Base-by-base conservation (phyloP, 2,113 vertebrate species). In the Glaucomys volans region DNA sequence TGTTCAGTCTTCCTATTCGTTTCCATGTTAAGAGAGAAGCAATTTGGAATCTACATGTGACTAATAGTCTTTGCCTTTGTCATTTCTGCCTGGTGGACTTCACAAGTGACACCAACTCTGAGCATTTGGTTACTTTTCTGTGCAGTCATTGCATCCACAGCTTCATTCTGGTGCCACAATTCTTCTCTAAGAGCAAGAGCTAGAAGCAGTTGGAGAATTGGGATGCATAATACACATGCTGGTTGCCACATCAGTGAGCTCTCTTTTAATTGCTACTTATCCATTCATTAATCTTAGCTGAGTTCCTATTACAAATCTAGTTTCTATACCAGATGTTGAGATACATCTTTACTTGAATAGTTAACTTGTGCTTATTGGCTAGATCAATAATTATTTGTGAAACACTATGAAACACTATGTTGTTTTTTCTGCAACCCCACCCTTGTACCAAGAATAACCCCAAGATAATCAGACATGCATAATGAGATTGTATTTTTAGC, bases 221-320 rank as follows among this genome's bases (percentile, higher is more conserved):
- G 3, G 7, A 57, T 62, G 35, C 3, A 30, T 16, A 3, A 32
- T 8, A 10, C 0, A 3, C 12, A 14, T 66, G 16, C 16, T 24
- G 10, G 24, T 59, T 54, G 11, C 16, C 11, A 28, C 9, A 5
- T 16, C 8, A 64, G 20, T 24, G 10, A 11, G 9, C 28, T 95
- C 42, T 72, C 42, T 47, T 92, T 32, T 16, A 24, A 82, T 12
- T 35, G 13, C 35, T 76, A 3, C n/a, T 62, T 40, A 57, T 28
- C 30, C 2, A n/a, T 17, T 75, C n/a, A 47, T 50, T 10, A 76
- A 4, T 14, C 20, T 28, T 42, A 62, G 5, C 8, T 72, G 30
- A 84, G 22, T 22, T 17, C 22, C n/a, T 44, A 22, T 32, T 89
- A 72, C 18, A 5, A 37, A 69, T 16, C 74, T 24, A 84, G 85